phyloP scores from a whole-genome alignment of 2,888 invertebrate species.

The Glaucopsyche alexis region DNA sequence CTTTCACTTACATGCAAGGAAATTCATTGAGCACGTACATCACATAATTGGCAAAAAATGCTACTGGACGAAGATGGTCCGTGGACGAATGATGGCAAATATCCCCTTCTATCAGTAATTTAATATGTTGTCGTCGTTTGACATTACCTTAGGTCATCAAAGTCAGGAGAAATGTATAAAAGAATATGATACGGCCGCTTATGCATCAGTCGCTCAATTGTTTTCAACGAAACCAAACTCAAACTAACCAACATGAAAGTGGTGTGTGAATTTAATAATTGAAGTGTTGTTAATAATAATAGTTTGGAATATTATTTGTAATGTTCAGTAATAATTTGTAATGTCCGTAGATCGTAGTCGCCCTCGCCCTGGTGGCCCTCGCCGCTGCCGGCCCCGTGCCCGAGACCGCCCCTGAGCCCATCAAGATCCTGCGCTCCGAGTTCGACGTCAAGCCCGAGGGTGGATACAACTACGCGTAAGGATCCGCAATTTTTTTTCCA shows the following conservation, averaged over 20 bases:
- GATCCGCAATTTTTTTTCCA: background rate
- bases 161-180: constrained; percentile 69
- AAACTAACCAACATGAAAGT: constrained; percentile 66
- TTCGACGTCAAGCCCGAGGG: constrained; percentile 56
- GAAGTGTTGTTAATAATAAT: background rate
- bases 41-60: background rate
- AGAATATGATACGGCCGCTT: constrained; percentile 56
- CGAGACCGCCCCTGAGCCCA: constrained; percentile 46
- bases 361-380: constrained; percentile 59
- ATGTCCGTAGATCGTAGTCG: constrained; percentile 50
- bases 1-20: background rate
- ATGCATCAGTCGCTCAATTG: constrained; percentile 67
- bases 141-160: constrained; percentile 62
- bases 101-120: background rate
- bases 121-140: constrained; percentile 53
- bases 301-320: background rate
- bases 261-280: constrained; percentile 52
- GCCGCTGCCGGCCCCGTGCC: constrained; percentile 52
- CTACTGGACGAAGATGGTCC: background rate
- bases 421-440: constrained; percentile 51
- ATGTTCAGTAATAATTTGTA: background rate
- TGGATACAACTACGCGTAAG: constrained; percentile 59
- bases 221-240: constrained; percentile 53
- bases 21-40: background rate
- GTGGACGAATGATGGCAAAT: background rate